phyloP scores from a whole-genome alignment of 2,113 vertebrate species.

The Laticauda laticaudata region DNA sequence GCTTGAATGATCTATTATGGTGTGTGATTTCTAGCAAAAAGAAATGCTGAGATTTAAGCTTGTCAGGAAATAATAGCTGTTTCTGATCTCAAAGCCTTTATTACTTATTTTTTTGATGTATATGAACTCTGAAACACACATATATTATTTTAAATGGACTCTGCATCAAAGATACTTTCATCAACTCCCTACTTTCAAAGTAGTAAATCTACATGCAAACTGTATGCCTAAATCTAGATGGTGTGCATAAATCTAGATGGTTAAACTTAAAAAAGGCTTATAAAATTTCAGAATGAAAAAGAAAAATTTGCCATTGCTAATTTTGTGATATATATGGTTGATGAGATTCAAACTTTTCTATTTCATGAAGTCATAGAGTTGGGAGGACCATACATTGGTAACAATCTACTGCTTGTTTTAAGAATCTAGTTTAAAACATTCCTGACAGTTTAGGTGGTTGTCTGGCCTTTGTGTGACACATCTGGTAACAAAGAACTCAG shows the following conservation, averaged over 20 bases:
- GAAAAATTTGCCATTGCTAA: not conserved
- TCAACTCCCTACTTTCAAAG: not conserved
- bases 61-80: not conserved
- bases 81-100: not conserved
- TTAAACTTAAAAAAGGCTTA: not conserved
- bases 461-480: not conserved
- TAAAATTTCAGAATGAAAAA: not conserved
- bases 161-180: not conserved
- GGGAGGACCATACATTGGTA: not conserved
- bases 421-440: not conserved
- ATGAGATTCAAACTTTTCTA: not conserved
- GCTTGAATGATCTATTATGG: not conserved
- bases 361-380: not conserved
- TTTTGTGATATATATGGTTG: not conserved
- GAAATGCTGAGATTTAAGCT: not conserved
- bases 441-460: not conserved
- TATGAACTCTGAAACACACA: not conserved
- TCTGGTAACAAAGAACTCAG: not conserved
- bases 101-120: not conserved
- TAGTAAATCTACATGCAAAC: not conserved
- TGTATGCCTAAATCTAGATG: no score
- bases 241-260: no score
- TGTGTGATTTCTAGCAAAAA: not conserved
- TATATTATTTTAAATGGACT: not conserved
- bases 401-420: not conserved